Base-by-base conservation (phyloP, 2,797 vertebrate genomes). In the Dipus sagitta region DNA sequence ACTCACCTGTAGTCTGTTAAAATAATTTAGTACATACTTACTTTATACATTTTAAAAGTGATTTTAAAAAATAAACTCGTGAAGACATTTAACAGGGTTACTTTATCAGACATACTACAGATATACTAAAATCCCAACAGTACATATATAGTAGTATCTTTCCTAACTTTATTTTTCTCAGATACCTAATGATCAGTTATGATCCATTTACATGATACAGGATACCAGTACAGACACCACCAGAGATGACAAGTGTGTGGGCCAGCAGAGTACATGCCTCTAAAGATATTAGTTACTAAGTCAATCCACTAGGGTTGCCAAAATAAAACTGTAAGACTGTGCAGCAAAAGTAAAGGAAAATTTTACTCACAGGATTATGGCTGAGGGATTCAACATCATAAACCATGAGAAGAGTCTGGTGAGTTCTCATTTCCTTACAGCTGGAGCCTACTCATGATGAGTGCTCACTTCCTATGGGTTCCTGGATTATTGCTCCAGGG, bases 11-110 rank as follows among this genome's bases (percentile, higher is more conserved):
- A 60, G 14, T 47, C 65, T 4, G 54, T 47, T 52, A 93, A 76
- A 86, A 68, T 74, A 90, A 76, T 47, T 30, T 54, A n/a, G 12
- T 8, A 18, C 76, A 54, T 12, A 84, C 4, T 47, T 23, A 62
- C 81, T 85, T 70, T 78, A 85, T 5, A 17, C 71, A 28, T 88
- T 91, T 82, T 82, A 92, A 24, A 26, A 71, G 20, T 93, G 17
- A 78, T 80, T 93, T 52, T 14, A 34, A 54, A 88, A 81, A 88
- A 64, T 52, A 92, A 81, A 81, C 58, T 30, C 74, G 28, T 68
- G 13, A 67, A 77, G 30, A 28, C n/a, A 86, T 80, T 94, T 87
- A 86, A 92, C 26, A 90, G 13, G 42, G 17, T 15, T 21, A 86
- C 14, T 76, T 86, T 84, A 90, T 75, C 86, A 85, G 13, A 74